Conservation (phyloP, 1,140 invertebrate genomes). For the Cardiocondyla obscurior region DNA sequence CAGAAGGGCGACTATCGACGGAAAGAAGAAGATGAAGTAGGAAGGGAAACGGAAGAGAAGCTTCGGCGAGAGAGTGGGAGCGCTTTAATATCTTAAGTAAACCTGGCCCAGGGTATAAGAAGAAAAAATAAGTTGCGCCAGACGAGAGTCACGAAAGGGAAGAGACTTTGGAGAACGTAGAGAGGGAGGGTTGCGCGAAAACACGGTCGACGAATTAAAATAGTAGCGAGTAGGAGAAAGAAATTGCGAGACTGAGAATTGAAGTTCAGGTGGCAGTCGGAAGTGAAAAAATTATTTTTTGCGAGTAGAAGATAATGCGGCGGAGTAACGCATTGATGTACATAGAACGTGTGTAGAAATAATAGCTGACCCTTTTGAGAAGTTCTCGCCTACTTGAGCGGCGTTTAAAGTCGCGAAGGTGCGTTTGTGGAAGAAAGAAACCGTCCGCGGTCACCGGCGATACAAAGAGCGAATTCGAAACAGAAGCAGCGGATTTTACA, state of each 20-base stretch:
- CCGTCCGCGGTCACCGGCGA: neutral
- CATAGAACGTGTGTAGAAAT: neutral
- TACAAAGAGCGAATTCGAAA: neutral
- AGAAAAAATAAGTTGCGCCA: conserved; percentile 69
- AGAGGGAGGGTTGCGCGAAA: conserved; percentile 62
- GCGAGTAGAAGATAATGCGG: neutral
- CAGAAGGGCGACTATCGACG: conserved; percentile 5
- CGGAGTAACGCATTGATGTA: neutral
- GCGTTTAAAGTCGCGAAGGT: neutral
- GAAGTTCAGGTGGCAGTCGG: conserved; percentile 7
- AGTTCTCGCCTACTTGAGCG: neutral
- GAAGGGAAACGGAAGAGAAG: conserved; percentile 37
- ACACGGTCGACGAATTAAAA: conserved; percentile 82
- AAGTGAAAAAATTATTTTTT: conserved; percentile 29
- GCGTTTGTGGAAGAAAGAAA: neutral
- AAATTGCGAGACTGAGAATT: conserved; percentile 2
- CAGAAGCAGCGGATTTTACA: neutral
- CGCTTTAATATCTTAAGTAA: conserved; percentile 84
- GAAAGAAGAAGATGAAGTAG: conserved; percentile 8
- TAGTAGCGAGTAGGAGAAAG: conserved; percentile 69
- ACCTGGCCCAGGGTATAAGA: conserved; percentile 67
- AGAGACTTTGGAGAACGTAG: conserved; percentile 16
- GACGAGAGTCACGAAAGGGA: conserved; percentile 54
- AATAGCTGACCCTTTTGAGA: neutral
- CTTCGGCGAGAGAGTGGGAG: conserved; percentile 66